A percentile compares a stretch with the other conserved stretches of the same genome.
phyloP scores from a whole-genome alignment of 2,113 vertebrate genomes.

The Brachirus orientalis region DNA sequence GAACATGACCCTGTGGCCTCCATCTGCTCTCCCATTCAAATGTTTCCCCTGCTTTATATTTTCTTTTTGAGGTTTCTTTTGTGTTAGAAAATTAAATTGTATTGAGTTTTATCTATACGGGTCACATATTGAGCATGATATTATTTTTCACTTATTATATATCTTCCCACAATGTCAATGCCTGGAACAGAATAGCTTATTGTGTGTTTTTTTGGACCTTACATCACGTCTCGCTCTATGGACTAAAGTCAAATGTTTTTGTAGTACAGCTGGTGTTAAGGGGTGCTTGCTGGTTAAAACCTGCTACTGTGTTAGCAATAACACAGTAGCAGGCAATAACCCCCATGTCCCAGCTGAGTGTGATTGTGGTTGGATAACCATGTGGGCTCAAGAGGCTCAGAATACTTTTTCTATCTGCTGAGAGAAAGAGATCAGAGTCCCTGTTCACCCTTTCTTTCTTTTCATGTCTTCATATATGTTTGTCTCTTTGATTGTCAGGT shows the following conservation, averaged over 20 bases:
- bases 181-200: not conserved
- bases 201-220: conserved; percentile 1
- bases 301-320: conserved; percentile 42
- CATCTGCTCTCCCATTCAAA: too few relatives aligned
- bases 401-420: not conserved
- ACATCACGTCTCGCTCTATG: not conserved
- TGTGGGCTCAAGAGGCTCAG: conserved; percentile 43
- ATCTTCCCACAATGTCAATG: not conserved
- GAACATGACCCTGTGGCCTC: too few relatives aligned
- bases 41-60: too few relatives aligned
- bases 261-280: conserved; percentile 6
- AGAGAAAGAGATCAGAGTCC: conserved; percentile 12
- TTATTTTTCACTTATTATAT: too few relatives aligned
- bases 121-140: not conserved
- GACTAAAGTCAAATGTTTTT: conserved; percentile 18
- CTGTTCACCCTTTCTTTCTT: conserved; percentile 3
- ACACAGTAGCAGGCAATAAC: too few relatives aligned
- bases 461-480: not conserved
- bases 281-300: conserved; percentile 39
- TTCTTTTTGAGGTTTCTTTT: too few relatives aligned
- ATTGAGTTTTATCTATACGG: too few relatives aligned
- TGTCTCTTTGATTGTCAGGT: not conserved
- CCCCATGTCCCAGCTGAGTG: conserved; percentile 34
- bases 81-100: too few relatives aligned
- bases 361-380: conserved; percentile 43